Conservation (phyloP, 2,888 invertebrate genomes). For the Cetonia aurata region DNA sequence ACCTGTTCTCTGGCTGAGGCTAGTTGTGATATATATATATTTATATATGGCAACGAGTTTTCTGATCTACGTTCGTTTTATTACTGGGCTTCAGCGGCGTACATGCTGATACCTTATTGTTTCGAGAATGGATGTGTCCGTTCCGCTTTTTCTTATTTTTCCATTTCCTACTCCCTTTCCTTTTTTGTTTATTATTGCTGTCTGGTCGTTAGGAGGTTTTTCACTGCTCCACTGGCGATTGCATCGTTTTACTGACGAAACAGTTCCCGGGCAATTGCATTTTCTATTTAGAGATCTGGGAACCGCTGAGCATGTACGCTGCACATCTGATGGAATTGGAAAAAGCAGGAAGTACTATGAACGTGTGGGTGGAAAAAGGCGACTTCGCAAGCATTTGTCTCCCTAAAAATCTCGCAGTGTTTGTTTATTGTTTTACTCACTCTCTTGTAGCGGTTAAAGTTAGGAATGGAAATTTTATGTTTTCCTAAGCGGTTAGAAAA, state of each 20-base stretch:
- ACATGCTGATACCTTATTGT: constrained; percentile 35
- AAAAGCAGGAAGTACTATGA: background rate
- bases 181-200: constrained; percentile 27
- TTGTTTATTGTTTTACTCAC: no score
- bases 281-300: constrained; percentile 21
- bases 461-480: no score
- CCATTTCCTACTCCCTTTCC: background rate
- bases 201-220: constrained; percentile 31
- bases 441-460: no score
- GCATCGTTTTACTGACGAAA: background rate
- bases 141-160: constrained; percentile 8
- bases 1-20: constrained; percentile 52
- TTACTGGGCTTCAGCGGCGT: constrained; percentile 41
- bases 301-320: background rate
- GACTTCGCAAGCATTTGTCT: no score
- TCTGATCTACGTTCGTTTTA: constrained; percentile 46
- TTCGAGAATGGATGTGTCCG: constrained; percentile 23
- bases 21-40: constrained; percentile 55
- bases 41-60: constrained; percentile 51
- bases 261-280: constrained; percentile 17
- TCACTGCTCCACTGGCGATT: constrained; percentile 23
- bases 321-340: constrained; percentile 9
- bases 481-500: no score
- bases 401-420: no score
- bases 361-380: no score